phyloP scores from a whole-genome alignment of 2,888 invertebrate genomes.

The Petrophora chlorosata region DNA sequence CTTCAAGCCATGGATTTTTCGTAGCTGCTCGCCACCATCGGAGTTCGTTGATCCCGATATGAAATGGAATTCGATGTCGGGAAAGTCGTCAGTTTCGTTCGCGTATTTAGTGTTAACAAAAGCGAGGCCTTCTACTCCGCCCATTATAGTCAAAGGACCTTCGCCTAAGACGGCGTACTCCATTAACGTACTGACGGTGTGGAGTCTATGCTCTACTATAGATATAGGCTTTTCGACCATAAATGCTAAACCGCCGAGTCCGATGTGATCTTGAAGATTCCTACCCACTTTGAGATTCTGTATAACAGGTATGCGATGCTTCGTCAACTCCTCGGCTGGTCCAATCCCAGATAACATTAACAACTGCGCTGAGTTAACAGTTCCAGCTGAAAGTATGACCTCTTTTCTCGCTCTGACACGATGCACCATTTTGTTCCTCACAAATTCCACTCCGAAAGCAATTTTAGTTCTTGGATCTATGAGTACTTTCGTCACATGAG shows the following conservation, averaged over 20 bases:
- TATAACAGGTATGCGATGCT: constrained; percentile 90
- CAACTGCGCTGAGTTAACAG: constrained; percentile 96
- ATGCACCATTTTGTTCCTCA: constrained; percentile 88
- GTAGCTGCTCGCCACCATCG: constrained; percentile 91
- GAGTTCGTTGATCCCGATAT: constrained; percentile 94
- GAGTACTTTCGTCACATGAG: constrained; percentile 90
- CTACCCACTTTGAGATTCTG: constrained; percentile 92
- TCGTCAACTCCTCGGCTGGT: constrained; percentile 87
- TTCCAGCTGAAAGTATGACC: constrained; percentile 95
- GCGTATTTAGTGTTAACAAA: constrained; percentile 95
- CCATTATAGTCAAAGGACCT: constrained; percentile 93
- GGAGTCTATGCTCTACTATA: constrained; percentile 90
- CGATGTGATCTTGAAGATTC: constrained; percentile 95
- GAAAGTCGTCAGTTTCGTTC: constrained; percentile 91
- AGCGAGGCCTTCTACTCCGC: constrained; percentile 94
- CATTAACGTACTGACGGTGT: constrained; percentile 90
- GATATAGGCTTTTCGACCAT: constrained; percentile 90
- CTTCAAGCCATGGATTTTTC: constrained; percentile 90
- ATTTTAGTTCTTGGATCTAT: constrained; percentile 89
- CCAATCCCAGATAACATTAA: constrained; percentile 97
- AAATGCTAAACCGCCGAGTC: constrained; percentile 93
- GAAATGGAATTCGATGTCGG: constrained; percentile 95
- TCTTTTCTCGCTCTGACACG: constrained; percentile 91
- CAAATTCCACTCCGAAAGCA: constrained; percentile 92
- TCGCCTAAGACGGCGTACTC: constrained; percentile 93